Conservation (phyloP, 2,113 vertebrate species). For the Oncorhynchus kisutch region DNA sequence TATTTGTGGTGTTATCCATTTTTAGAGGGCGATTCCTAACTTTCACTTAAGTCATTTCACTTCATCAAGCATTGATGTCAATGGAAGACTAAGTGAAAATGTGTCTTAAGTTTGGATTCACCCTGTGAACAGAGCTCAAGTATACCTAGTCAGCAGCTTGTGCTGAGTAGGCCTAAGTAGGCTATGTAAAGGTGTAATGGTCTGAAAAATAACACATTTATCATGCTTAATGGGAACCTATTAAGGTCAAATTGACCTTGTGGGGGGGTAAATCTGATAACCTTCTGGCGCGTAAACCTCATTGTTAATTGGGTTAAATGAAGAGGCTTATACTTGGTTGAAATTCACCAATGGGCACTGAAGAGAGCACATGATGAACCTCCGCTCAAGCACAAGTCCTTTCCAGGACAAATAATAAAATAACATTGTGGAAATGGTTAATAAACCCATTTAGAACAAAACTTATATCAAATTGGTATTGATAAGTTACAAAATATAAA, state of each 20-base stretch:
- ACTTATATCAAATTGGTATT: neutral
- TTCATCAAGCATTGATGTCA: neutral
- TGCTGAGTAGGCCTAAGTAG: conserved; percentile 46
- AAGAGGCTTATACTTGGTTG: conserved; percentile 55
- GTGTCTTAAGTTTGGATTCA: no score
- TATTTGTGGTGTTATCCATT: conserved; percentile 43
- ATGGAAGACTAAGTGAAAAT: no score
- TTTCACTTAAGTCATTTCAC: conserved; percentile 3
- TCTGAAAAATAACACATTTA: conserved; percentile 65
- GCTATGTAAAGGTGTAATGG: conserved; percentile 65
- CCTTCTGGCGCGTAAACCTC: conserved; percentile 64
- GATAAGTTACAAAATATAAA: neutral
- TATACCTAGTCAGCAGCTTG: conserved; percentile 35
- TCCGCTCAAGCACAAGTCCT: conserved; percentile 55
- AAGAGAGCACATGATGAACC: conserved; percentile 59
- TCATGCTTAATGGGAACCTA: conserved; percentile 69
- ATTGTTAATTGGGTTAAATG: conserved; percentile 64
- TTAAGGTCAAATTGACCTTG: conserved; percentile 72
- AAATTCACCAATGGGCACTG: conserved; percentile 46
- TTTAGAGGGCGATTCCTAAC: neutral
- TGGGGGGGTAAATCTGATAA: conserved; percentile 67
- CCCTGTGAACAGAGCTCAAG: conserved; percentile 11
- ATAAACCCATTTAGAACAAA: neutral
- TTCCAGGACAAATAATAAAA: conserved; percentile 1
- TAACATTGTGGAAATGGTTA: neutral